Percentiles rank a stretch among this genome's conserved stretches.
phyloP scores from a whole-genome alignment of 2,888 invertebrate species.

The Stegana nigrithorax region DNA sequence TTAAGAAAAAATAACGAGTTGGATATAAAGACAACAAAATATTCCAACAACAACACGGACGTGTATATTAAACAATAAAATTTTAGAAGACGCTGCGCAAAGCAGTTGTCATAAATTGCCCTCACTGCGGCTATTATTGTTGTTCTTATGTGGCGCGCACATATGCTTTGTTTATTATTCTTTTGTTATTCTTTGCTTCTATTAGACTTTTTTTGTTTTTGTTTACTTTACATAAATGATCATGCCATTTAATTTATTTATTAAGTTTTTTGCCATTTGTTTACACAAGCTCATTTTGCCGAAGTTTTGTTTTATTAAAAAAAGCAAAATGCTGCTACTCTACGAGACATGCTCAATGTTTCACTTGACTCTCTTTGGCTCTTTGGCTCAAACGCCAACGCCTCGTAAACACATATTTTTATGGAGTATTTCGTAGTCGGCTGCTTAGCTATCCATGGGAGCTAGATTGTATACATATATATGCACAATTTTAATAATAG shows the following conservation, averaged over 20 bases:
- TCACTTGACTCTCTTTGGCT: background rate
- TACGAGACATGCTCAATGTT: too few relatives aligned
- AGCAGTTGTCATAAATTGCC: background rate
- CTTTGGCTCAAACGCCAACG: conserved; percentile 45
- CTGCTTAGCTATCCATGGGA: conserved; percentile 22
- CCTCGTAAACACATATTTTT: conserved; percentile 39
- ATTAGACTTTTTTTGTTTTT: conserved; percentile 18
- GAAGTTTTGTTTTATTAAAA: too few relatives aligned
- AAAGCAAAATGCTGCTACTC: too few relatives aligned
- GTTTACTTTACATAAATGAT: conserved; percentile 36
- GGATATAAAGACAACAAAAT: too few relatives aligned
- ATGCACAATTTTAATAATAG: conserved; percentile 50
- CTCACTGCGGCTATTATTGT: background rate
- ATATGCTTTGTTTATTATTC: conserved; percentile 3
- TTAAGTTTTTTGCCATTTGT: conserved; percentile 33
- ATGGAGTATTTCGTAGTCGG: conserved; percentile 34
- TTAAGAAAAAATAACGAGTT: too few relatives aligned
- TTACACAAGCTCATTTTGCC: background rate
- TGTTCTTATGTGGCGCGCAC: background rate
- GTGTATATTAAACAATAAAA: background rate
- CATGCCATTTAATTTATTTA: conserved; percentile 51
- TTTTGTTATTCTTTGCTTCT: conserved; percentile 1
- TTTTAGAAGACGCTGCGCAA: background rate
- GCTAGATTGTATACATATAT: too few relatives aligned
- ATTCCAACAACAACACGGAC: background rate